phyloP scores from a whole-genome alignment of 2,888 invertebrate genomes.

The Oscheius myriophilus region DNA sequence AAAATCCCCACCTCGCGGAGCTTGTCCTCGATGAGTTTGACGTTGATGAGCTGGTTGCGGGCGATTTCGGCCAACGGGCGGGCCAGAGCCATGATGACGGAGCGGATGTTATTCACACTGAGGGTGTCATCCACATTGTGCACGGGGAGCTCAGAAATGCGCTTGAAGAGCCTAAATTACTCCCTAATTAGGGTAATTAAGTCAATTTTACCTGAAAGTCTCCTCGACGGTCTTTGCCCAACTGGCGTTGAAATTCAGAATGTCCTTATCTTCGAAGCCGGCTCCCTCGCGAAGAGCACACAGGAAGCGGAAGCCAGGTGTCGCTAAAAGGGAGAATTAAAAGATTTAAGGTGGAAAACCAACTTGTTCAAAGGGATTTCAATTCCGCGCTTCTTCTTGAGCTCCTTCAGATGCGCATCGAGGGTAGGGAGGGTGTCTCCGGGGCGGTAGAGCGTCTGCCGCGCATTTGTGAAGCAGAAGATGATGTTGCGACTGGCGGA shows the following conservation, averaged over 20 bases:
- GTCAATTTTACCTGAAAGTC: slow-evolving; percentile 10
- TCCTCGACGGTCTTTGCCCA: slow-evolving; percentile 36
- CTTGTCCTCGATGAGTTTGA: slow-evolving; percentile 31
- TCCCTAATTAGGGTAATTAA: too few relatives aligned
- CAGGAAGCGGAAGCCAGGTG: slow-evolving; percentile 42
- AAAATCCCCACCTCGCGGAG: slow-evolving; percentile 25
- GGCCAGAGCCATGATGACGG: slow-evolving; percentile 23
- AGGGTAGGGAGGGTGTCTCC: slow-evolving; percentile 29
- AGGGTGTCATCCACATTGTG: slow-evolving; percentile 30
- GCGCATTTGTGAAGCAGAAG: slow-evolving; percentile 58
- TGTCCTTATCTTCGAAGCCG: background rate
- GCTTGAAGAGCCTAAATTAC: slow-evolving; percentile 26
- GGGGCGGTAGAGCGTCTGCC: slow-evolving; percentile 29
- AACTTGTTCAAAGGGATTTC: slow-evolving; percentile 19
- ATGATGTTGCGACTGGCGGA: slow-evolving; percentile 54
- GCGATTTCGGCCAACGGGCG: slow-evolving; percentile 30
- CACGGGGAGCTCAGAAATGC: slow-evolving; percentile 20
- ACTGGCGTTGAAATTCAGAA: slow-evolving; percentile 29
- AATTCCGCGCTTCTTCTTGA: slow-evolving; percentile 16
- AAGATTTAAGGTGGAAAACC: background rate
- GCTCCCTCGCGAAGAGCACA: slow-evolving; percentile 31
- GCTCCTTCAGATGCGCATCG: slow-evolving; percentile 20
- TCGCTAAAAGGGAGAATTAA: slow-evolving; percentile 5
- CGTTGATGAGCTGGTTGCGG: slow-evolving; percentile 29
- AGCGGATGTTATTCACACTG: slow-evolving; percentile 29